Base-by-base conservation (phyloP, 1,140 invertebrate genomes). In the Neelides sp. region DNA sequence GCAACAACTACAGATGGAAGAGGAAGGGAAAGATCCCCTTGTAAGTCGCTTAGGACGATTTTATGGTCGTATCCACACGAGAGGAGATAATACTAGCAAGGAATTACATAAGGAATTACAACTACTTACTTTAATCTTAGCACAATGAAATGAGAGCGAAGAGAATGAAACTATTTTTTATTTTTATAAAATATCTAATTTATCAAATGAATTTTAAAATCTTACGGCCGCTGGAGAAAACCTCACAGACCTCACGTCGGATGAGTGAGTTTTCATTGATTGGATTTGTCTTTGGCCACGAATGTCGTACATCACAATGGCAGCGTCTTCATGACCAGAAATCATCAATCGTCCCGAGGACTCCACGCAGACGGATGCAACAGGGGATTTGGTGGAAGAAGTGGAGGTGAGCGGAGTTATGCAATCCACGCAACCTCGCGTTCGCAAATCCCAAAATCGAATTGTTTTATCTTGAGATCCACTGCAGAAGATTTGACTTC, bases 51-150 rank as follows among this genome's bases (percentile, higher is more conserved):
- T 0, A 97, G 78, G 8, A 92, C 85, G 2, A 95, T 76, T 61
- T 87, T 85, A 63, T 91, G 88, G 64, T 99, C 95, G 64, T 98
- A 98, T 7, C 92, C 92, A 17, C 80, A 90, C 0, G 92, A 92
- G 28, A 98, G 76, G 40, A 98, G 72, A 65, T 98, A 98, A 69
- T 93, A n/a, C n/a, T n/a, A n/a, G n/a, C n/a, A n/a, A n/a, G n/a
- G n/a, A n/a, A n/a, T n/a, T n/a, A n/a, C n/a, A n/a, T n/a, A n/a
- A n/a, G n/a, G n/a, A n/a, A n/a, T n/a, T n/a, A n/a, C n/a, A n/a
- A n/a, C n/a, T n/a, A n/a, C n/a, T n/a, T n/a, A n/a, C n/a, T n/a
- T n/a, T n/a, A n/a, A n/a, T n/a, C n/a, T n/a, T n/a, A n/a, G n/a
- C n/a, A n/a, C n/a, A n/a, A n/a, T n/a, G n/a, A n/a, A n/a, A n/a